Evolutionary conservation across 2,113 vertebrate genomes (phyloP).

Genomic region (Brevimyrus niger): DNA sequence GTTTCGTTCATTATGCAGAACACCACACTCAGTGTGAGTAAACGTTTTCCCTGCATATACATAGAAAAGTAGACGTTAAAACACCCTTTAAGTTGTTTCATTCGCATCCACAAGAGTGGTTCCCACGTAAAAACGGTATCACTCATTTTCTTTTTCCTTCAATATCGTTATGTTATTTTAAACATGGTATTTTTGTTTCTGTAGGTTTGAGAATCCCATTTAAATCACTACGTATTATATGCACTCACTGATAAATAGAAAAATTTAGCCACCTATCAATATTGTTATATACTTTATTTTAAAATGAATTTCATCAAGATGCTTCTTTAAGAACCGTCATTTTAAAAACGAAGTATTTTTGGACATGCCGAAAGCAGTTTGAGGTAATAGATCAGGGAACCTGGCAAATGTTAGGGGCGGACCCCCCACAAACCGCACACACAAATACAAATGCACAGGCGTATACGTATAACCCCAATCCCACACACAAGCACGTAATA

Average conservation of each 20-base stretch:
- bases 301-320: background rate
- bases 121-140: background rate
- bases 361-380: background rate
- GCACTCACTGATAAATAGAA: background rate
- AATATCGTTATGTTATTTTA: background rate
- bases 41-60: background rate
- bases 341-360: background rate
- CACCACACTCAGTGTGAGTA: background rate
- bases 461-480: background rate
- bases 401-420: background rate
- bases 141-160: background rate
- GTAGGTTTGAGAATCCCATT: background rate
- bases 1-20: background rate
- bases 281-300: background rate
- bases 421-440: background rate
- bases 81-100: background rate
- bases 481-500: background rate
- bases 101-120: background rate
- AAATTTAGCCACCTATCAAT: background rate
- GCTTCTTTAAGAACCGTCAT: background rate
- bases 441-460: background rate
- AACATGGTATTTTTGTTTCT: background rate
- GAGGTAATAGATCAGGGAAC: background rate
- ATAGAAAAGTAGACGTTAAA: background rate
- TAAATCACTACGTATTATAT: background rate